phyloP scores from a whole-genome alignment of 2,888 invertebrate species.

The Tiliacea citrago region DNA sequence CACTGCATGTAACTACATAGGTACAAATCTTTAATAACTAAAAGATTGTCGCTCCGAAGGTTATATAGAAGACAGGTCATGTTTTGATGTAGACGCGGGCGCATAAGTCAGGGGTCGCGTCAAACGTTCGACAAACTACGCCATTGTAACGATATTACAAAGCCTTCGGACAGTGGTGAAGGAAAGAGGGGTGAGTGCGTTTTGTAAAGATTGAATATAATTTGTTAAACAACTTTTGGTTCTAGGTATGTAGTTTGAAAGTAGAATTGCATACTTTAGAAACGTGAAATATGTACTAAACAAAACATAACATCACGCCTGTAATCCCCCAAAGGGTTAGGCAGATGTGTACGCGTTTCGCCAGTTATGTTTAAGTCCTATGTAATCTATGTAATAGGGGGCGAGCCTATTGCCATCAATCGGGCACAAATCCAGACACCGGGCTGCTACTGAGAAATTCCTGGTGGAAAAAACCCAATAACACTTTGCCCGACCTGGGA shows the following conservation, averaged over 20 bases:
- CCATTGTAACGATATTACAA: conserved; percentile 78
- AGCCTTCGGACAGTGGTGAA: conserved; percentile 35
- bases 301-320: no score
- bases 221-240: not conserved
- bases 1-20: no score
- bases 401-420: no score
- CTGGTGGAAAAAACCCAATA: no score
- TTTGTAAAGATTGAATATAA: conserved; percentile 17
- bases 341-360: no score
- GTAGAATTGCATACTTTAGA: not conserved
- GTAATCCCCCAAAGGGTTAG: no score
- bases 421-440: no score
- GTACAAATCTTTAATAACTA: conserved; percentile 63
- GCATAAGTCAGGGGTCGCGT: conserved; percentile 83
- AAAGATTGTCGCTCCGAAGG: conserved; percentile 71
- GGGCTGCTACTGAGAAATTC: no score
- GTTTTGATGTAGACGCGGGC: conserved; percentile 78
- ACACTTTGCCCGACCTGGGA: no score
- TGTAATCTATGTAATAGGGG: no score
- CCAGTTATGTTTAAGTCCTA: no score
- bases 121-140: conserved; percentile 84
- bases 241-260: not conserved
- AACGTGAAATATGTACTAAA: not conserved
- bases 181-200: conserved; percentile 31
- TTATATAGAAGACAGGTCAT: conserved; percentile 69